phyloP scores from a whole-genome alignment of 2,888 invertebrate genomes.

The Aquatica leii region DNA sequence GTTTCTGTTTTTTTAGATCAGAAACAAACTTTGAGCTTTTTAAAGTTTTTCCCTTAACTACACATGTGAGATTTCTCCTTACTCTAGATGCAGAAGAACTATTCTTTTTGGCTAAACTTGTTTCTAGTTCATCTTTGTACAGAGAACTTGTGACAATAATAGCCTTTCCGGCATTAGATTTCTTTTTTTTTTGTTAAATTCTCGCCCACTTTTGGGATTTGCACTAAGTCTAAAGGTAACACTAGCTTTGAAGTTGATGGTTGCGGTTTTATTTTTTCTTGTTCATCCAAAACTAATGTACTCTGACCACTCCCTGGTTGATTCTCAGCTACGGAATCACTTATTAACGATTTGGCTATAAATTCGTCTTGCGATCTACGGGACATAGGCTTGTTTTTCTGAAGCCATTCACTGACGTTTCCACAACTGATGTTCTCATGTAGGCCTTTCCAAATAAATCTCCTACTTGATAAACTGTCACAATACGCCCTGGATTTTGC shows the following conservation, averaged over 20 bases:
- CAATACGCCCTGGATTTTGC: no score
- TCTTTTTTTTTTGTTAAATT: conserved; percentile 19
- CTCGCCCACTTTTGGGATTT: conserved; percentile 7
- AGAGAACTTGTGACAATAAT: conserved; percentile 14
- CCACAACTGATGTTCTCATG: conserved; percentile 34
- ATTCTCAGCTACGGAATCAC: neutral
- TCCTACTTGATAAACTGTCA: conserved; percentile 44
- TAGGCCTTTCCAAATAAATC: conserved; percentile 44
- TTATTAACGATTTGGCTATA: conserved; percentile 23
- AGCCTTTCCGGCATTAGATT: conserved; percentile 16
- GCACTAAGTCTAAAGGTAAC: conserved; percentile 11
- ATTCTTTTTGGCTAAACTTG: conserved; percentile 13
- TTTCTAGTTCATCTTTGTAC: conserved; percentile 15
- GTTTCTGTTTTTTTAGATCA: conserved; percentile 4
- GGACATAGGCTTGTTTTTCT: conserved; percentile 39
- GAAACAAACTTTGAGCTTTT: neutral
- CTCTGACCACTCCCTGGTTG: neutral
- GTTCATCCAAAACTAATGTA: neutral
- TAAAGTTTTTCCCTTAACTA: no score
- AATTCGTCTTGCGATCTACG: conserved; percentile 33
- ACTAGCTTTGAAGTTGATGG: conserved; percentile 6
- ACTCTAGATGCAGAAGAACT: no score
- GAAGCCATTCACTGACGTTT: conserved; percentile 26
- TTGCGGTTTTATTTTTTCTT: conserved; percentile 7
- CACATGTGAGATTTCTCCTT: no score